phyloP scores from a whole-genome alignment of 2,888 invertebrate genomes.

The Rosalia funebris region DNA sequence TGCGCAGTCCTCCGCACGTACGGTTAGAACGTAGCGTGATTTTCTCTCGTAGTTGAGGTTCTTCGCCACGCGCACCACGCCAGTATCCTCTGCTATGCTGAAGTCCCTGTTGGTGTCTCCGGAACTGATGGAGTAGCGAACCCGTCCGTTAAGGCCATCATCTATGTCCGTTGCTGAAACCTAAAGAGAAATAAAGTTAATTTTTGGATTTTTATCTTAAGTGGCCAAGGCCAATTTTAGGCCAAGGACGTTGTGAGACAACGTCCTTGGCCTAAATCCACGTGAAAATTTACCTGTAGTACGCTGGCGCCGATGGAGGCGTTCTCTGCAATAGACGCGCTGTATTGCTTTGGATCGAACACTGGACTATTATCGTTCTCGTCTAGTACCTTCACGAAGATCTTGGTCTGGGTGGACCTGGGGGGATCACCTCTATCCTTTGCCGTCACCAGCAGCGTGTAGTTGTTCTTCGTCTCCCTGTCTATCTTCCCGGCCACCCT shows the following conservation, averaged over 20 bases:
- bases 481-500: conserved; percentile 88
- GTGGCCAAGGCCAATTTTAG: too few relatives aligned
- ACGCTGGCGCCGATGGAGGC: conserved; percentile 94
- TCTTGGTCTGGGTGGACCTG: conserved; percentile 73
- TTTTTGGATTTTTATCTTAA: too few relatives aligned
- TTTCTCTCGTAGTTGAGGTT: conserved; percentile 93
- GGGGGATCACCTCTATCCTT: conserved; percentile 89
- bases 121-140: conserved; percentile 87
- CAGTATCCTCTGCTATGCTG: conserved; percentile 91
- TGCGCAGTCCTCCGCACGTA: conserved; percentile 90
- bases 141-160: conserved; percentile 89
- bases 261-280: not conserved
- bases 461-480: conserved; percentile 80
- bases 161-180: conserved; percentile 91
- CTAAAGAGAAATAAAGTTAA: conserved; percentile 61
- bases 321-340: conserved; percentile 90
- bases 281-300: conserved; percentile 71
- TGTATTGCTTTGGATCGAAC: conserved; percentile 90
- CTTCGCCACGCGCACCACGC: conserved; percentile 89
- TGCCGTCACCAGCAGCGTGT: conserved; percentile 82
- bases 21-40: conserved; percentile 82
- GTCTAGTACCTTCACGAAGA: conserved; percentile 81
- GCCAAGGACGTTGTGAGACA: too few relatives aligned
- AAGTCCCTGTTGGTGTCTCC: conserved; percentile 94
- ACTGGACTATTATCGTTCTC: conserved; percentile 92